Evolutionary conservation across 1,140 invertebrate genomes (phyloP), one percentile per base, ranked within the genome.

Genomic region (Asbolus verrucosus): DNA sequence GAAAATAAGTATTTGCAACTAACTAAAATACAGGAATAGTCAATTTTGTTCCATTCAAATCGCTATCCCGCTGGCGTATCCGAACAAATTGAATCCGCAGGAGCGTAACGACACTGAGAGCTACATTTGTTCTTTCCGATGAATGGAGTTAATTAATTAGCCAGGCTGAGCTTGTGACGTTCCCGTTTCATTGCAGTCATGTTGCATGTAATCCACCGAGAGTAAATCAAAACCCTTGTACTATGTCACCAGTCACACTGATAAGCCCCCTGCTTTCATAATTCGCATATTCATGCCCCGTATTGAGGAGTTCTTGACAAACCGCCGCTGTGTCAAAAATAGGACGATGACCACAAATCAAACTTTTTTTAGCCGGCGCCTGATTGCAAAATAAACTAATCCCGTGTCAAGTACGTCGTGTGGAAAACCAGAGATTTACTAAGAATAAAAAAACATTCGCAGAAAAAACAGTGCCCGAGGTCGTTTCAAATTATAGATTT

Each of bases 141-240:
- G 77, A 77, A 78, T 78, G 74, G 77, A 78, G 73, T 71, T 78
- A 76, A 78, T 77, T 77, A 78, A 78, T 78, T 76, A 77, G 73
- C 68, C 71, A 62, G 66, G 71, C 61, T 69, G 65, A 68, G 38
- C 46, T 66, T 63, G 46, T 73, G 71, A 69, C 72, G 70, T 61
- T 39, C 61, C 13, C 30, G 46, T 69, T 73, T 70, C 62, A 66
- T 38, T 73, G 63, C 65, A 73, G 63, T 65, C 46, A 50, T 73
- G 69, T 60, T 69, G 61, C 63, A 69, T 65, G 72, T 72, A 71
- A 72, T 66, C 65, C 60, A 43, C 19, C 39, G 43, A 63, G 41
- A 31, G 67, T 65, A 46, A 65, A 63, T 62, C 59, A 33, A 41
- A 69, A 61, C 54, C 67, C 67, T 69, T 18, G 38, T 69, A 46